Percentiles rank a stretch among this genome's conserved stretches.
phyloP scores from a whole-genome alignment of 2,797 vertebrate genomes.

The Lindbergichthys nudifrons region DNA sequence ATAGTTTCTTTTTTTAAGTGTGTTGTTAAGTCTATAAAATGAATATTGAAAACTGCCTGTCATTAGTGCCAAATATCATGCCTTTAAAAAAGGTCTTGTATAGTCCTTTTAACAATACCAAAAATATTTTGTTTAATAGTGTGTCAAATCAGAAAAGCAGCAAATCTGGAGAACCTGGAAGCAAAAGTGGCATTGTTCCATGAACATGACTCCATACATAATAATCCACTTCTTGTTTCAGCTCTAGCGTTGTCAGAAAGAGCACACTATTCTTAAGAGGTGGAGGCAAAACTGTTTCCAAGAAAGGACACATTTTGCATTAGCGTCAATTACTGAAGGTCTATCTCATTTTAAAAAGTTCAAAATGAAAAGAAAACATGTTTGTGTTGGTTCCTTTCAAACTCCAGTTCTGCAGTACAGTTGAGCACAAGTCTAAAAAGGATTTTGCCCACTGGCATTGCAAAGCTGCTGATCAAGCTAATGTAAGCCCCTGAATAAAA shows the following conservation, averaged over 20 bases:
- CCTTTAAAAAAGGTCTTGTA: not conserved
- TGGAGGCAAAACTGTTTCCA: not conserved
- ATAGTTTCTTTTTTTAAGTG: not conserved
- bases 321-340: not conserved
- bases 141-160: not conserved
- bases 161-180: not conserved
- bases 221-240: not conserved
- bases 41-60: not conserved
- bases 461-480: slow-evolving; percentile 32
- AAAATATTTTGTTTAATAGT: not conserved
- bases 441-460: slow-evolving; percentile 7
- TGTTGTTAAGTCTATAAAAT: not conserved
- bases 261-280: not conserved
- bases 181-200: not conserved
- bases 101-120: not conserved
- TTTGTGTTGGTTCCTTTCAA: not conserved
- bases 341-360: not conserved
- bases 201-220: no score
- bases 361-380: not conserved
- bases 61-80: no score
- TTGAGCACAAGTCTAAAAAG: slow-evolving; percentile 5
- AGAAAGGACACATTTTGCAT: not conserved
- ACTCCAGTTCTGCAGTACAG: slow-evolving; percentile 5
- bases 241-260: not conserved
- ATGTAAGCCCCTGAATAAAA: slow-evolving; percentile 32